A percentile compares a stretch with the other conserved stretches of the same genome.
phyloP scores from a whole-genome alignment of 2,113 vertebrate genomes.

The Barnardius zonarius region DNA sequence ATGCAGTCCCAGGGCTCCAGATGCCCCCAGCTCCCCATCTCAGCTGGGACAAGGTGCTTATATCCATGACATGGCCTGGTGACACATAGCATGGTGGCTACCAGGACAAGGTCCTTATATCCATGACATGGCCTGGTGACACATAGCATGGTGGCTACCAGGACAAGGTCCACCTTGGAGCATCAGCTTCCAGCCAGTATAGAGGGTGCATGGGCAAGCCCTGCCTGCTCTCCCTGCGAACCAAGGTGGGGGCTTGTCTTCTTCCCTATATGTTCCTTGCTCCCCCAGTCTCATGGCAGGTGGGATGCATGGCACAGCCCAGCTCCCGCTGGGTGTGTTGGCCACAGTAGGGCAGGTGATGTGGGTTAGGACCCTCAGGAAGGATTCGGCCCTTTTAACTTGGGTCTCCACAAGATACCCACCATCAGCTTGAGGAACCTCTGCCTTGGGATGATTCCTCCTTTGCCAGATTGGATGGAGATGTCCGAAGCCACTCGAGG shows the following conservation, averaged over 20 bases:
- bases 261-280: background rate
- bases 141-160: background rate
- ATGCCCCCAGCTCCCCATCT: background rate
- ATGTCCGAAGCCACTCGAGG: rapidly evolving
- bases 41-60: background rate
- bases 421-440: background rate
- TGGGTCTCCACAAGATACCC: rapidly evolving
- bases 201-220: background rate
- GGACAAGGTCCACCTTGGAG: background rate
- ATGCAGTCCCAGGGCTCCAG: background rate
- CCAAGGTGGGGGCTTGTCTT: background rate
- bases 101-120: background rate
- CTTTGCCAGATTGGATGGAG: background rate
- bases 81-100: background rate
- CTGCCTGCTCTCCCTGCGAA: background rate
- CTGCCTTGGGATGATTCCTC: background rate
- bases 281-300: background rate
- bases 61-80: background rate
- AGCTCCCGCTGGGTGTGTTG: background rate
- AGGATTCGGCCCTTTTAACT: background rate
- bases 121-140: background rate
- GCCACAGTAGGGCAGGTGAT: background rate
- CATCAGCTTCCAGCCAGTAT: background rate
- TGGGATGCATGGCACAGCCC: background rate
- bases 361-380: background rate